phyloP scores from a whole-genome alignment of 2,888 invertebrate species.

The Lamellibrachia columna region DNA sequence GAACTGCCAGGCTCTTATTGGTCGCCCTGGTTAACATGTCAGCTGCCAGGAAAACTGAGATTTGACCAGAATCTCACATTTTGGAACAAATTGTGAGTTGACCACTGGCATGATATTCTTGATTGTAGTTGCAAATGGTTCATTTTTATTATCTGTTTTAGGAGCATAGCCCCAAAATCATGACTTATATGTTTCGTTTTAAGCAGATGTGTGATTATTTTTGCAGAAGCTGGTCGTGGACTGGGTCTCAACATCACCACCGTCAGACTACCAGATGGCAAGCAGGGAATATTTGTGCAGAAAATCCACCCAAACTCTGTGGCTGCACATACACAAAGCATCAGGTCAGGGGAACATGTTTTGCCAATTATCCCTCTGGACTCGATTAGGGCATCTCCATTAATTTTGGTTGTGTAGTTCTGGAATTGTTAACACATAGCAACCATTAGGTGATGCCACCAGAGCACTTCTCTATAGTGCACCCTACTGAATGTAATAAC shows the following conservation, averaged over 20 bases:
- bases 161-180: not conserved
- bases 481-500: no score
- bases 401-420: not conserved
- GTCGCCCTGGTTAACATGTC: no score
- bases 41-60: no score
- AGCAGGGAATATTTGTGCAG: conserved; percentile 54
- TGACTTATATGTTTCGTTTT: not conserved
- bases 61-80: no score
- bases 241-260: conserved; percentile 56
- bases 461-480: no score
- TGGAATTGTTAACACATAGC: no score
- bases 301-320: conserved; percentile 53
- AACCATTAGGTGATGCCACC: no score
- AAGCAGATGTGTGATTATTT: not conserved
- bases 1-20: no score
- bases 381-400: not conserved
- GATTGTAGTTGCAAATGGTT: no score
- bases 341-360: conserved; percentile 61
- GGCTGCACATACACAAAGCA: conserved; percentile 51
- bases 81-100: no score
- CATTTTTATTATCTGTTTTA: no score
- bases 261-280: conserved; percentile 49
- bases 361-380: not conserved
- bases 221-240: conserved; percentile 47
- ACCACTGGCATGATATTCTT: no score